Conservation (phyloP, 2,113 vertebrate genomes). For the Tachuris rubrigastra region DNA sequence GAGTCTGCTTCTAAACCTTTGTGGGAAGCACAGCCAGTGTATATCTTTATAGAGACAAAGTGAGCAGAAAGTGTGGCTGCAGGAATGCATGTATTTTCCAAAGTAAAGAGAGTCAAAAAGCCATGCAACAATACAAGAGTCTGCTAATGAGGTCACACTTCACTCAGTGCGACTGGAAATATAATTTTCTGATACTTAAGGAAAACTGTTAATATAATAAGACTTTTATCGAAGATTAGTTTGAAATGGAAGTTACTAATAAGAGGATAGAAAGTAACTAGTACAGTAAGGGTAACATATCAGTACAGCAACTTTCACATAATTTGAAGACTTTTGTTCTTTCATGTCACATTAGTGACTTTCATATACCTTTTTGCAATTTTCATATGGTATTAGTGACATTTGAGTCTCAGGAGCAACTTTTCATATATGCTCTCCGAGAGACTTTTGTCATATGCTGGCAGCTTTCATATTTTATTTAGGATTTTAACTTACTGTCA, state of each 20-base stretch:
- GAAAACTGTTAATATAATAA: slow-evolving; percentile 61
- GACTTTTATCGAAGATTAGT: slow-evolving; percentile 66
- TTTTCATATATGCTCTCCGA: not conserved
- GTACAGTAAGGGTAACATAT: slow-evolving; percentile 30
- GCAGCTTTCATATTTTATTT: slow-evolving; percentile 59
- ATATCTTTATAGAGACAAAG: not conserved
- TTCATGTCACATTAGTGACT: slow-evolving; percentile 65
- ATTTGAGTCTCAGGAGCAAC: slow-evolving; percentile 4
- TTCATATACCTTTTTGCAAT: slow-evolving; percentile 60
- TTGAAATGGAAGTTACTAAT: slow-evolving; percentile 69
- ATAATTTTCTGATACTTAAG: slow-evolving; percentile 55
- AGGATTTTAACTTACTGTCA: slow-evolving; percentile 49
- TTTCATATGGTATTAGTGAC: slow-evolving; percentile 61
- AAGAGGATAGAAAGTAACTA: slow-evolving; percentile 59
- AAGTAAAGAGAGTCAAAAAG: not conserved
- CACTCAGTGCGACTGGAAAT: slow-evolving; percentile 12
- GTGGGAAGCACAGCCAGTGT: not conserved
- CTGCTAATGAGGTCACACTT: slow-evolving; percentile 49
- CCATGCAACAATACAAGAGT: not conserved
- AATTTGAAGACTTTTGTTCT: slow-evolving; percentile 67
- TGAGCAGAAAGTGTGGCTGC: not conserved
- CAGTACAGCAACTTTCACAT: slow-evolving; percentile 29
- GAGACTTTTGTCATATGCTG: slow-evolving; percentile 26
- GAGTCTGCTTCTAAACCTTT: not conserved
- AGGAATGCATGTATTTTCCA: not conserved